These are phyloP conservation scores for Panthera leo DNA, from an alignment of 2,113 vertebrate species.

Conservation along the genomic window DNA sequence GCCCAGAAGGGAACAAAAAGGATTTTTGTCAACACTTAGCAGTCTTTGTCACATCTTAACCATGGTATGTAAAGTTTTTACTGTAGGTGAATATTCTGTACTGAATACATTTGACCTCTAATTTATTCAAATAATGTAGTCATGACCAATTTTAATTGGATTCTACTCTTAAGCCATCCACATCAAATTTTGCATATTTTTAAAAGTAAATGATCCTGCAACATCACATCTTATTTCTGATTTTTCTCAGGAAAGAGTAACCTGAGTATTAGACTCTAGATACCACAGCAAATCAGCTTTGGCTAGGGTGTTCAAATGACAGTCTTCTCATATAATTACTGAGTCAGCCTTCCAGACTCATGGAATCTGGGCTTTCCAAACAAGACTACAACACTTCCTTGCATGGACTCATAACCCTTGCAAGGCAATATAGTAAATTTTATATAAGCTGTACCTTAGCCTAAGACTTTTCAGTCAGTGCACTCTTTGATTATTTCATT, in stretches of 20 bases:
- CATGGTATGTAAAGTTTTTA: neutral
- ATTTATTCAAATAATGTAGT: neutral
- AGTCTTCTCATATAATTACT: neutral
- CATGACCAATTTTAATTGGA: neutral
- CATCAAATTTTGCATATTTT: neutral
- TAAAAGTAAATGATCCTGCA: neutral
- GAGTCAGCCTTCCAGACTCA: neutral
- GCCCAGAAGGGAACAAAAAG: neutral
- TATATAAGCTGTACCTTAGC: neutral
- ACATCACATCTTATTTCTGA: neutral
- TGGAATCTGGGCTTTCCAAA: neutral
- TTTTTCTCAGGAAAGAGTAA: constrained; percentile 16
- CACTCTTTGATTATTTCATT: neutral
- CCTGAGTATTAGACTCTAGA: neutral
- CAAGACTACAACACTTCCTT: neutral
- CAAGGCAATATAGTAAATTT: neutral
- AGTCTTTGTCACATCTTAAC: neutral
- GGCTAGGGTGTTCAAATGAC: neutral
- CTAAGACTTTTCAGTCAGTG: neutral
- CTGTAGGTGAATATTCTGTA: neutral
- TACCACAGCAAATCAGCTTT: neutral
- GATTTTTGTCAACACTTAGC: neutral
- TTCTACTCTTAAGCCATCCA: neutral
- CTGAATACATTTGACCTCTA: neutral
- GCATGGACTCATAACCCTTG: neutral